Evolutionary conservation across 2,888 invertebrate genomes (phyloP).

Genomic region (Lasius fuliginosus): DNA sequence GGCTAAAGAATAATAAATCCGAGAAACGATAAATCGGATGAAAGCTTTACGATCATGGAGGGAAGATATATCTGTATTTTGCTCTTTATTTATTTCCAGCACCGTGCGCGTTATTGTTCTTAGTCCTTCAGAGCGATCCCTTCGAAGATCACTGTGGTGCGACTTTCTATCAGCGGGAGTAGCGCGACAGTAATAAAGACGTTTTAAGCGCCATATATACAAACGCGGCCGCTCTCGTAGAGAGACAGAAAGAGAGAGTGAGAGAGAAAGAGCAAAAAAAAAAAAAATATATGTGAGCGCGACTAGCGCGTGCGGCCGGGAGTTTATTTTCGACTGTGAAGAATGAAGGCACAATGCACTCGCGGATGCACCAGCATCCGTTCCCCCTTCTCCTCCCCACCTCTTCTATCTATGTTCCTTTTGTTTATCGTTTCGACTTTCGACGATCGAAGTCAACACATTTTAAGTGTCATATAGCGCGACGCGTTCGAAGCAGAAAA

Average conservation of each 20-base stretch:
- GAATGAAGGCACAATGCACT: slow-evolving; percentile 55
- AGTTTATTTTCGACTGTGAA: slow-evolving; percentile 69
- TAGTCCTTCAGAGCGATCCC: slow-evolving; percentile 35
- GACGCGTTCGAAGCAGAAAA: neutral
- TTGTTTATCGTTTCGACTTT: slow-evolving; percentile 36
- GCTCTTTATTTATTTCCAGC: slow-evolving; percentile 69
- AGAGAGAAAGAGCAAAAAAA: neutral
- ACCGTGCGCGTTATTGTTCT: slow-evolving; percentile 52
- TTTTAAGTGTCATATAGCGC: slow-evolving; percentile 25
- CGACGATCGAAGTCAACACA: slow-evolving; percentile 40
- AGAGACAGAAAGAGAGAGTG: neutral
- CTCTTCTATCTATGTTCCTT: neutral
- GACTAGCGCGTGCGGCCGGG: slow-evolving; percentile 55
- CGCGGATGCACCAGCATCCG: slow-evolving; percentile 28
- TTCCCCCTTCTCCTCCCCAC: neutral
- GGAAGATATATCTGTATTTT: neutral
- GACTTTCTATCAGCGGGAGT: slow-evolving; percentile 34
- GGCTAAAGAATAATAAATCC: slow-evolving; percentile 18
- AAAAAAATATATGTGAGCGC: slow-evolving; percentile 47
- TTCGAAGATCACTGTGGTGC: slow-evolving; percentile 47
- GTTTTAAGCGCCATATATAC: slow-evolving; percentile 48
- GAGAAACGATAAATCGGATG: slow-evolving; percentile 5
- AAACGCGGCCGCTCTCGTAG: slow-evolving; percentile 39
- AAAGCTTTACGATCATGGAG: neutral
- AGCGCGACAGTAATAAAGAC: slow-evolving; percentile 63